Conservation (phyloP, 1,140 invertebrate species). For the Temnothorax nylanderi region DNA sequence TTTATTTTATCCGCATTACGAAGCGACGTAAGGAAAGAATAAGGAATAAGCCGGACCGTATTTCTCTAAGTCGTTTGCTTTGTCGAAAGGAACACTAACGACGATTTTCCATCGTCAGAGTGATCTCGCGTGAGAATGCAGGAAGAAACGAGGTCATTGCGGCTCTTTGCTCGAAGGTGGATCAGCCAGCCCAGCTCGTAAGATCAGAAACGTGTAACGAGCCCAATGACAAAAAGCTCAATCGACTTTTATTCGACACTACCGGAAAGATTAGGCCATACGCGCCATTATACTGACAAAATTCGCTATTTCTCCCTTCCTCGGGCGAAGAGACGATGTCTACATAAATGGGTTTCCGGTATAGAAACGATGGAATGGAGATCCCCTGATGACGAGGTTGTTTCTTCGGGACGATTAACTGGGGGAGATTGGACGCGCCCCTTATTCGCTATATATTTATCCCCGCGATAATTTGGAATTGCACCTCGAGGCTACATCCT, state of each 20-base stretch:
- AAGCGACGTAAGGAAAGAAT: neutral
- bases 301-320: conserved; percentile 16
- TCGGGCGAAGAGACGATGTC: neutral
- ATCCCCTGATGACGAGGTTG: conserved; percentile 45
- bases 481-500: conserved; percentile 31
- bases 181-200: neutral
- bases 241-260: conserved; percentile 22
- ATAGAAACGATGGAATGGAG: conserved; percentile 9
- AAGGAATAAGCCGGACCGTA: neutral
- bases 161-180: neutral
- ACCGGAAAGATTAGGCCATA: conserved; percentile 45
- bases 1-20: neutral
- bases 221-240: conserved; percentile 38
- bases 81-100: neutral
- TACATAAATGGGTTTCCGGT: conserved; percentile 54
- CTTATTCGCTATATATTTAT: conserved; percentile 49
- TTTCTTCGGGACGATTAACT: conserved; percentile 44
- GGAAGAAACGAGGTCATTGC: conserved; percentile 9
- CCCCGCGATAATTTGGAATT: conserved; percentile 48
- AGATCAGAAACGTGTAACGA: conserved; percentile 56
- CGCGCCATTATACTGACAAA: conserved; percentile 35
- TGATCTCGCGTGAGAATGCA: neutral
- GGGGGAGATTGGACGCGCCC: conserved; percentile 21
- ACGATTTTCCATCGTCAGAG: neutral
- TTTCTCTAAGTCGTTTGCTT: conserved; percentile 2